phyloP scores from a whole-genome alignment of 2,888 invertebrate species.

The Noctua janthina region DNA sequence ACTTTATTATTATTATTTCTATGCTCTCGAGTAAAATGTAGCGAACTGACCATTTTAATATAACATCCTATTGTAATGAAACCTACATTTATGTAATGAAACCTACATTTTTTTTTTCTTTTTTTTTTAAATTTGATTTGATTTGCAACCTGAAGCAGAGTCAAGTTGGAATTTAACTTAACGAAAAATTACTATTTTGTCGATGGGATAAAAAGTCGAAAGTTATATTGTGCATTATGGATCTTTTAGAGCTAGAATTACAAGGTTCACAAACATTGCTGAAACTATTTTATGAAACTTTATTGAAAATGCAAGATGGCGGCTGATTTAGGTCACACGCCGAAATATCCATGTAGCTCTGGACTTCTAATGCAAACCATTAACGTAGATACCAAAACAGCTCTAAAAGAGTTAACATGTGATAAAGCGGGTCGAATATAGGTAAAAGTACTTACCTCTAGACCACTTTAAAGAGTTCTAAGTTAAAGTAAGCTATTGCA shows the following conservation, averaged over 20 bases:
- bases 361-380: background rate
- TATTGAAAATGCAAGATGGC: background rate
- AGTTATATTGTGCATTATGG: too few species aligned
- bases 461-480: conserved; percentile 10
- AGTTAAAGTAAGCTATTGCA: conserved; percentile 32
- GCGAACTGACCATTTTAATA: too few species aligned
- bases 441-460: conserved; percentile 27
- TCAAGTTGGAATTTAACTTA: background rate
- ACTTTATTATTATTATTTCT: too few species aligned
- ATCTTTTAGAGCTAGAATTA: too few species aligned
- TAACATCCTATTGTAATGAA: too few species aligned
- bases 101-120: too few species aligned
- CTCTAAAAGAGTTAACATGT: background rate
- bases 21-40: too few species aligned
- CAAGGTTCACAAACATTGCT: too few species aligned
- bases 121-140: too few species aligned
- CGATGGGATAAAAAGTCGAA: background rate
- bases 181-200: background rate
- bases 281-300: background rate
- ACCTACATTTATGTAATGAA: too few species aligned
- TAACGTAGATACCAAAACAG: background rate
- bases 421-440: background rate
- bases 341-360: background rate
- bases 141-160: too few species aligned
- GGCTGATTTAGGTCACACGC: background rate